phyloP scores from a whole-genome alignment of 1,140 invertebrate genomes.

The Trachymyrmex septentrionalis region DNA sequence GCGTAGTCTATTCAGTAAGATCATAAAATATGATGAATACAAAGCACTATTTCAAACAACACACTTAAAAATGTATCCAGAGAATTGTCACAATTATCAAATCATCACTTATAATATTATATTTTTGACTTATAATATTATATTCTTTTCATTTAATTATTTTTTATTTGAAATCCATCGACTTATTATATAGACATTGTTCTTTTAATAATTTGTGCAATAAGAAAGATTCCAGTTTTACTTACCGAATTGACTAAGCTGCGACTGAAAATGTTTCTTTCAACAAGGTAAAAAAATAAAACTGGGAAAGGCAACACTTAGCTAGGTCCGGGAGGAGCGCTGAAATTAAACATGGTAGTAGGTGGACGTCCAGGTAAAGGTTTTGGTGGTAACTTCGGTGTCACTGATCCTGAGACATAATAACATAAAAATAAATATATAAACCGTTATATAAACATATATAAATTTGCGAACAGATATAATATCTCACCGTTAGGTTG shows the following conservation, averaged over 20 bases:
- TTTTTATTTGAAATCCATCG: background rate
- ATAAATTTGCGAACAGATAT: background rate
- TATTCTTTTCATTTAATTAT: background rate
- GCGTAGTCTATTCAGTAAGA: constrained; percentile 74
- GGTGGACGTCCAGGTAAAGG: constrained; percentile 84
- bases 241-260: constrained; percentile 72
- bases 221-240: constrained; percentile 38
- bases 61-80: background rate
- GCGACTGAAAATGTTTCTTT: constrained; percentile 67
- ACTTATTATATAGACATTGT: background rate
- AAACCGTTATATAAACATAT: background rate
- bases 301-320: constrained; percentile 74
- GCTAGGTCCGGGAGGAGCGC: constrained; percentile 83
- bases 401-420: constrained; percentile 81
- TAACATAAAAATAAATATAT: background rate
- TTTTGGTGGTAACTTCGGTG: constrained; percentile 86
- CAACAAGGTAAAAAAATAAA: constrained; percentile 67
- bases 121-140: too few species aligned
- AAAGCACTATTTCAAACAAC: constrained; percentile 34
- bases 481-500: constrained; percentile 83
- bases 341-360: constrained; percentile 86
- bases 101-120: background rate
- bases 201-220: constrained; percentile 12
- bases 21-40: constrained; percentile 42
- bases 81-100: constrained; percentile 20